Evolutionary conservation across 2,888 invertebrate species (phyloP), one percentile per base, ranked within the genome.

Genomic region (Meganola albula): DNA sequence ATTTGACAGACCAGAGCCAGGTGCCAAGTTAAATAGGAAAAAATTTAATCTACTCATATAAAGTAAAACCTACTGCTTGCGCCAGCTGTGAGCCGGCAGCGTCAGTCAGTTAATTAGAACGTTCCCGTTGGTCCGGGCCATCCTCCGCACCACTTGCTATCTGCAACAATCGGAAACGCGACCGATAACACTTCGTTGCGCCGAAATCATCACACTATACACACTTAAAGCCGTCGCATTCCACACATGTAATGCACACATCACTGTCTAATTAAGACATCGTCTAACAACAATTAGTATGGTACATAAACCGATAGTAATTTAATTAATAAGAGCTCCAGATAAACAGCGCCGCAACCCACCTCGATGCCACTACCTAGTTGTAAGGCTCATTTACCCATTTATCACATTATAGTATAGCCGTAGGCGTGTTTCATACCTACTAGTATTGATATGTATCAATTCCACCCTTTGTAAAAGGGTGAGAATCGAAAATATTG

Each of bases 51-150:
- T n/a, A n/a, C n/a, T n/a, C n/a, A n/a, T 25, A 31, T 11, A 39
- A 44, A 29, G 25, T 16, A 38, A 12, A 53, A 77, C 82, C 54
- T 80, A 84, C 80, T 74, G 74, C 74, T 76, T 68, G 69, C 63
- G 82, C 82, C 84, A 84, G 84, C 83, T 76, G 77, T 65, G 61
- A 74, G 83, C 82, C 82, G 76, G 83, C 83, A 62, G 63, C 69
- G 82, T 82, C 84, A 69, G 84, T 85, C 84, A 84, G 78, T 85
- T 80, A 80, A 73, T 71, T 70, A 79, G 69, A 71, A 57, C 70
- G 60, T 60, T 75, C 73, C 74, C 71, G 71, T 65, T 63, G 62
- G 62, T 58, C 61, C 70, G 70, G 70, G 76, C 84, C 84, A 85
- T 85, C 75, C 79, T 85, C 82, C 68, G 74, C 62, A 53, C 61